phyloP scores from a whole-genome alignment of 1,140 invertebrate species.

The Drosophila repletoides region DNA sequence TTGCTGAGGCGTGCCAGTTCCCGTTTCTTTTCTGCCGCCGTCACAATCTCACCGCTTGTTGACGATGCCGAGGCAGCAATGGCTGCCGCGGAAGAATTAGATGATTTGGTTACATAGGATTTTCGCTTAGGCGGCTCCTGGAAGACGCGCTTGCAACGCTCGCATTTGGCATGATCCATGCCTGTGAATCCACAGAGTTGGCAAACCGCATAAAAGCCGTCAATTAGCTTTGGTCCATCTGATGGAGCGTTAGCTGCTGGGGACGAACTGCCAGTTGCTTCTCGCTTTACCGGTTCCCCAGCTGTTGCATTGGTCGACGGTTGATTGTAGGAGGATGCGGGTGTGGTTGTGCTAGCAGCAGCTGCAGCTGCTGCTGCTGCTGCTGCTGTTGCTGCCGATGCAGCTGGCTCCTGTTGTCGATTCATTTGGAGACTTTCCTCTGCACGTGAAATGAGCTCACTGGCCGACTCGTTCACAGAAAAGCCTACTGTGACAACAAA shows the following conservation, averaged over 20 bases:
- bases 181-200: slow-evolving; percentile 88
- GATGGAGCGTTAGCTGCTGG: slow-evolving; percentile 38
- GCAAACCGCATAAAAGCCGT: slow-evolving; percentile 88
- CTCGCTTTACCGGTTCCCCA: slow-evolving; percentile 51
- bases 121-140: slow-evolving; percentile 85
- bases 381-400: slow-evolving; percentile 14
- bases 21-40: slow-evolving; percentile 61
- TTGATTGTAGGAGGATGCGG: slow-evolving; percentile 41
- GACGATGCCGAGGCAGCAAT: slow-evolving; percentile 47
- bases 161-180: slow-evolving; percentile 88
- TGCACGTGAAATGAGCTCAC: slow-evolving; percentile 74
- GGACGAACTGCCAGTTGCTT: slow-evolving; percentile 56
- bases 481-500: slow-evolving; percentile 88
- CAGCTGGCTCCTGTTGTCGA: slow-evolving; percentile 57
- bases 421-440: slow-evolving; percentile 79
- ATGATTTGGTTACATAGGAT: slow-evolving; percentile 75
- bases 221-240: slow-evolving; percentile 84
- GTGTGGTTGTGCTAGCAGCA: slow-evolving; percentile 6
- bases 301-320: slow-evolving; percentile 10
- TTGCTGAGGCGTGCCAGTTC: slow-evolving; percentile 41
- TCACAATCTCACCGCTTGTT: slow-evolving; percentile 21
- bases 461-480: slow-evolving; percentile 72
- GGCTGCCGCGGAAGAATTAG: background rate
- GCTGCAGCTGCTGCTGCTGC: slow-evolving; percentile 13
- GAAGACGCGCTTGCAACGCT: slow-evolving; percentile 85